Evolutionary conservation across 2,888 invertebrate species (phyloP).

Genomic region (Tinea semifulvella): DNA sequence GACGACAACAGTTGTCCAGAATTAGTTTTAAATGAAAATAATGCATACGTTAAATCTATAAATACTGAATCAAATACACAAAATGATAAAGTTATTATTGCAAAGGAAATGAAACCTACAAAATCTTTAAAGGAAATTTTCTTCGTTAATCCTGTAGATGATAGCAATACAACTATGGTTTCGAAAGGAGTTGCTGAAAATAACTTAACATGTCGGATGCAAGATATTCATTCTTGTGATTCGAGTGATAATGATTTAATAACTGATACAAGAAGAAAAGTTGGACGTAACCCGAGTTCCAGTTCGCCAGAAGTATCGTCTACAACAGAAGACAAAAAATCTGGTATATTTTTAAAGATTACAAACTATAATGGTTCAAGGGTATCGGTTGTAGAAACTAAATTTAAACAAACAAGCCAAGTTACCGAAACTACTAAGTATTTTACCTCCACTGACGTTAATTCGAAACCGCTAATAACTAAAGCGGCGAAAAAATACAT

Average conservation of each 20-base stretch:
- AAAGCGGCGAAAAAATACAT: conserved; percentile 64
- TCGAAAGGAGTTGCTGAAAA: background rate
- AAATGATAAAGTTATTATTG: background rate
- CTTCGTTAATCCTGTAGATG: background rate
- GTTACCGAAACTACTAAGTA: conserved; percentile 45
- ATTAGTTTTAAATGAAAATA: conserved; percentile 1
- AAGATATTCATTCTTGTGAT: conserved; percentile 35
- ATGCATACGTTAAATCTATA: background rate
- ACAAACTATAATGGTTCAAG: conserved; percentile 47
- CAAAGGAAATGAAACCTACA: background rate
- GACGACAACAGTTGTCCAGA: background rate
- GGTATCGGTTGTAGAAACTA: conserved; percentile 36
- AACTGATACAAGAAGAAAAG: conserved; percentile 27
- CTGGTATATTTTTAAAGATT: conserved; percentile 50
- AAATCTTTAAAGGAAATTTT: conserved; percentile 7
- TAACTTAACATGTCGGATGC: conserved; percentile 18
- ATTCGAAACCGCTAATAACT: conserved; percentile 41
- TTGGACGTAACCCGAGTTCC: conserved; percentile 24
- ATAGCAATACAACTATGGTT: too few species aligned
- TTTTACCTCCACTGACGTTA: conserved; percentile 26
- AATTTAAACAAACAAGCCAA: conserved; percentile 30
- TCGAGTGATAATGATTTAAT: conserved; percentile 35
- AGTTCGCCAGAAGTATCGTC: conserved; percentile 59
- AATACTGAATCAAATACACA: too few species aligned
- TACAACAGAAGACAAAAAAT: conserved; percentile 52